Evolutionary conservation across 1,140 invertebrate species (phyloP).

Genomic region (Anagrus nilaparvatae): DNA sequence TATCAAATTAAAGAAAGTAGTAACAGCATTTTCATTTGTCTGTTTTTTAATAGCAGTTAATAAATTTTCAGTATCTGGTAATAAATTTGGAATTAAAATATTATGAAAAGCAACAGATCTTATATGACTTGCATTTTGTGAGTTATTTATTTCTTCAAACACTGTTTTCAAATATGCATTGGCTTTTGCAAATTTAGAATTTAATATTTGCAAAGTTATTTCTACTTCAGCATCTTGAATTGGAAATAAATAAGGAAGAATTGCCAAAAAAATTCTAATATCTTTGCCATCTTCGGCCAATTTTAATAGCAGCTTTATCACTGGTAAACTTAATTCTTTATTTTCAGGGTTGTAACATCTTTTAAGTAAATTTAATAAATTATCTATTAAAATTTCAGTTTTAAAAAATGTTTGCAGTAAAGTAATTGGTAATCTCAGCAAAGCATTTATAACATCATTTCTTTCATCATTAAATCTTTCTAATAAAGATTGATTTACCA

Average conservation of each 20-base stretch:
- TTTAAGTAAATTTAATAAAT: conserved; percentile 29
- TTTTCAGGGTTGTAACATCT: conserved; percentile 25
- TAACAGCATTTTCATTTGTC: conserved; percentile 26
- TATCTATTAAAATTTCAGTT: conserved; percentile 25
- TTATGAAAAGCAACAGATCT: conserved; percentile 32
- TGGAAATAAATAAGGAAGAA: conserved; percentile 52
- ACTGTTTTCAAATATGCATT: conserved; percentile 34
- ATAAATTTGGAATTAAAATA: conserved; percentile 27
- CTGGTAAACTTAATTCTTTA: conserved; percentile 26
- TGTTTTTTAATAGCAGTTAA: conserved; percentile 27
- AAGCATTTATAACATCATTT: conserved; percentile 24
- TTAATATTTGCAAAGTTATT: conserved; percentile 41
- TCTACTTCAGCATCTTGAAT: conserved; percentile 37
- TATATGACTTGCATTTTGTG: conserved; percentile 26
- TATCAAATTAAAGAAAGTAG: conserved; percentile 36
- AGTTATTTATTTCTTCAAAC: conserved; percentile 29
- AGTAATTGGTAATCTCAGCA: conserved; percentile 27
- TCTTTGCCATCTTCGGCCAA: conserved; percentile 29
- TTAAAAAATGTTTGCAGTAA: conserved; percentile 26
- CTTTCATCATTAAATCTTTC: conserved; percentile 32
- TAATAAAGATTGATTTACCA: conserved; percentile 27
- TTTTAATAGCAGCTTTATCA: conserved; percentile 31
- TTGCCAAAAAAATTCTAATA: conserved; percentile 35
- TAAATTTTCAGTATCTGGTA: conserved; percentile 29
- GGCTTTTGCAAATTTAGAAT: conserved; percentile 40